A percentile compares a stretch with the other conserved stretches of the same genome.
Evolutionary conservation across 2,797 vertebrate species (phyloP).

Genomic region (Odontamblyopus rebecca): DNA sequence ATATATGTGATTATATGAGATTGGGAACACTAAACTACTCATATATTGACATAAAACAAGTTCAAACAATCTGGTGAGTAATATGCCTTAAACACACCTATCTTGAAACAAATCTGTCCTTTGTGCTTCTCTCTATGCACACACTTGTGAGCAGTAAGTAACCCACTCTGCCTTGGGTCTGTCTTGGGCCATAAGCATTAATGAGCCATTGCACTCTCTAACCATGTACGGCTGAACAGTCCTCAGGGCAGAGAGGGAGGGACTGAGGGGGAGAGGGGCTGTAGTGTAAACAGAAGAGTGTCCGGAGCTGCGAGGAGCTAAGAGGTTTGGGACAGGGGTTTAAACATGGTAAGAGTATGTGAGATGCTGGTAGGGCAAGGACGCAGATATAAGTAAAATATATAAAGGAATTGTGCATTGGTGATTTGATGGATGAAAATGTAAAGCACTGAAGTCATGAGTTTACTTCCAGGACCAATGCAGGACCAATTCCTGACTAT

Average conservation of each 20-base stretch:
- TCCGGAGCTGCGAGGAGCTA: conserved; percentile 14
- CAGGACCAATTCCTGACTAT: not conserved
- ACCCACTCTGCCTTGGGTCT: conserved; percentile 23
- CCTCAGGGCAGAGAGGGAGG: conserved; percentile 41
- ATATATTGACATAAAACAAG: not conserved
- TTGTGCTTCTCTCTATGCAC: not conserved
- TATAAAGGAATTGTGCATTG: not conserved
- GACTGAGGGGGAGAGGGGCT: conserved; percentile 19
- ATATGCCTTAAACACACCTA: not conserved
- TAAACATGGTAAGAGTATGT: not conserved
- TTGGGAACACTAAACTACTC: no score
- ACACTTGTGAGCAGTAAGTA: not conserved
- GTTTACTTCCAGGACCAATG: not conserved
- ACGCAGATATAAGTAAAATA: not conserved
- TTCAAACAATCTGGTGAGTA: not conserved
- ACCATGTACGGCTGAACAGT: conserved; percentile 72
- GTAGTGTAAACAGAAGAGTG: conserved; percentile 45
- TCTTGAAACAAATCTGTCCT: not conserved
- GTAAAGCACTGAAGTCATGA: not conserved
- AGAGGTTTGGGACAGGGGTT: not conserved
- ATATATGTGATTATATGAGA: no score
- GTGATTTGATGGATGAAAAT: no score
- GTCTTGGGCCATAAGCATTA: conserved; percentile 54
- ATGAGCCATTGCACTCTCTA: conserved; percentile 41
- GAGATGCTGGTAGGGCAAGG: not conserved